phyloP scores from a whole-genome alignment of 2,797 vertebrate genomes.

The Gambusia yucatana region DNA sequence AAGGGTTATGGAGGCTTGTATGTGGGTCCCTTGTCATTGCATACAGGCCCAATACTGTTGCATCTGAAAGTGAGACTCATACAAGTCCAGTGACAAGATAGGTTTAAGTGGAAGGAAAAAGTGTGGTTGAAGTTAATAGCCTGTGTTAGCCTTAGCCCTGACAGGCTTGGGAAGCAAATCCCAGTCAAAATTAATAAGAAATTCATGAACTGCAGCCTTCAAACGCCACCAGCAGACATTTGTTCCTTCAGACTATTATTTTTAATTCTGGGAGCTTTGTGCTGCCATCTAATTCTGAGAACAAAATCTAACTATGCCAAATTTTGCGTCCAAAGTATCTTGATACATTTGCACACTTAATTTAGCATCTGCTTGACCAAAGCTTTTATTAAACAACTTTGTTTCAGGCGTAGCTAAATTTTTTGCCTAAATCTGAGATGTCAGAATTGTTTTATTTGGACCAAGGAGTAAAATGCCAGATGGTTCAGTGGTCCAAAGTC shows the following conservation, averaged over 20 bases:
- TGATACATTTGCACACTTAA: neutral
- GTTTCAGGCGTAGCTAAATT: no score
- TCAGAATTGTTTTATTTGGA: neutral
- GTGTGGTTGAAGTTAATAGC: neutral
- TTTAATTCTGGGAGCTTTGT: neutral
- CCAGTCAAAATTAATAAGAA: neutral
- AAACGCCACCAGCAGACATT: neutral
- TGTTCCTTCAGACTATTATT: neutral
- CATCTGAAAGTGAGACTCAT: neutral
- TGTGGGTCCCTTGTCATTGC: neutral
- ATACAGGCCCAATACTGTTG: neutral
- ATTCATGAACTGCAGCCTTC: neutral
- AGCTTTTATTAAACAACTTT: no score
- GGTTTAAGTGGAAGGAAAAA: neutral
- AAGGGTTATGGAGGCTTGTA: neutral
- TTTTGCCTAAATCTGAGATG: neutral
- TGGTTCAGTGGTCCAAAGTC: neutral
- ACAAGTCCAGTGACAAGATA: no score
- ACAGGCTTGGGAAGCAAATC: neutral
- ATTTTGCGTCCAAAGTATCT: neutral
- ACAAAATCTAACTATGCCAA: neutral
- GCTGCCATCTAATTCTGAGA: neutral
- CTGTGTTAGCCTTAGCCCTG: neutral
- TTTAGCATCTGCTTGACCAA: neutral
- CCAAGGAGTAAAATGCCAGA: neutral